A percentile compares a stretch with the other conserved stretches of the same genome.
Evolutionary conservation across 2,113 vertebrate species (phyloP).

Genomic region (Aegithalos caudatus): DNA sequence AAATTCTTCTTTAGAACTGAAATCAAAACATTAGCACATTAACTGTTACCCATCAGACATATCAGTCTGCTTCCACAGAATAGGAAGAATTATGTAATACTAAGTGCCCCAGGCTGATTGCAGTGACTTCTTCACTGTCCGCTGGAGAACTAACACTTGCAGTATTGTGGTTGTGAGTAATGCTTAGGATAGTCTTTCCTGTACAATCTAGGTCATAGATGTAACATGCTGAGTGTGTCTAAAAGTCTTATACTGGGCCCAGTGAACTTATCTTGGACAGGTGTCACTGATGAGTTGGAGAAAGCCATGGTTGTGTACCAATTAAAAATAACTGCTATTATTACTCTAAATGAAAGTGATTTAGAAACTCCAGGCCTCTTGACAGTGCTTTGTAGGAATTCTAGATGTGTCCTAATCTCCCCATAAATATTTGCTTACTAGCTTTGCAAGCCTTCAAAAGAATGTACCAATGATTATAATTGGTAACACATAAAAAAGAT

Average conservation of each 20-base stretch:
- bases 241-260: neutral
- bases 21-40: neutral
- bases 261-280: neutral
- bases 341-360: neutral
- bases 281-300: neutral
- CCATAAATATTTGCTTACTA: slow-evolving; percentile 38
- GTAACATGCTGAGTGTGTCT: neutral
- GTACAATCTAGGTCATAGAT: neutral
- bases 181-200: neutral
- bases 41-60: neutral
- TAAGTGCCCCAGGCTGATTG: neutral
- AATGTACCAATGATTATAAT: slow-evolving; percentile 41
- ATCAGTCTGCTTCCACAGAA: neutral
- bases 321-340: neutral
- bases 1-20: neutral
- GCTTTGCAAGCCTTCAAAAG: slow-evolving; percentile 30
- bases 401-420: neutral
- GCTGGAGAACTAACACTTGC: neutral
- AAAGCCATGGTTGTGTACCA: neutral
- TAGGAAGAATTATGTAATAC: neutral
- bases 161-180: neutral
- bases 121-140: neutral
- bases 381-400: neutral
- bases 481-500: slow-evolving; percentile 61
- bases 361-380: neutral